Base-by-base conservation (phyloP, 1,140 invertebrate species). In the Neuroterus valhalla region DNA sequence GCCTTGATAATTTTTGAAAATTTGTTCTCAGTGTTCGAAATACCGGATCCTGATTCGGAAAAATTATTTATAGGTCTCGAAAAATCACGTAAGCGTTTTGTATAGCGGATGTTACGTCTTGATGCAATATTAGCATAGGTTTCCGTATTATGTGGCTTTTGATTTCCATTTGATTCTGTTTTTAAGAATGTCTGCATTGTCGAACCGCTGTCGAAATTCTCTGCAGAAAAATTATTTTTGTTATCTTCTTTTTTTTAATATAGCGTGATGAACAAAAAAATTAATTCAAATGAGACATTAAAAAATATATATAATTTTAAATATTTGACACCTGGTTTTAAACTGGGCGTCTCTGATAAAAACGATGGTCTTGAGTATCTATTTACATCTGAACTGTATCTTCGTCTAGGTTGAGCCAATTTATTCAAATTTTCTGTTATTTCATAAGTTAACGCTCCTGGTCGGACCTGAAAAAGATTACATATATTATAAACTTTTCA, bases 61-160 rank as follows among this genome's bases (percentile, higher is more conserved):
- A 14, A 72, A 15, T n/a, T 72, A 62, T 23, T 76, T 44, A 75
- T 82, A 14, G 82, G 78, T 75, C 76, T 83, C 12, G 78, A 66
- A 0, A 83, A 71, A 45, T 83, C 75, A 2, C 67, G 74, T n/a
- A 82, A 38, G 6, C 78, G 77, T 73, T 77, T 83, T 14, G 79
- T 71, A 5, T 62, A 81, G 23, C 78, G 69, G 55, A 43, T 83
- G 45, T 84, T 77, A 23, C 77, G 77, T 10, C 46, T 75, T 6
- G 81, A 75, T 6, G 67, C 70, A 1, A 84, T 84, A 15, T 76
- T 75, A 21, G 83, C 82, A 15, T 84, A 84, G 11, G 75, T 82
- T 31, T 83, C 77, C 2, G 82, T 42, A 14, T 79, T 42, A 14
- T 79, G 70, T 26, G 72, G 68, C 19, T 55, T 46, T 44, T 72